Base-by-base conservation (phyloP, 2,113 vertebrate genomes). In the Zosterops hypoxanthus region DNA sequence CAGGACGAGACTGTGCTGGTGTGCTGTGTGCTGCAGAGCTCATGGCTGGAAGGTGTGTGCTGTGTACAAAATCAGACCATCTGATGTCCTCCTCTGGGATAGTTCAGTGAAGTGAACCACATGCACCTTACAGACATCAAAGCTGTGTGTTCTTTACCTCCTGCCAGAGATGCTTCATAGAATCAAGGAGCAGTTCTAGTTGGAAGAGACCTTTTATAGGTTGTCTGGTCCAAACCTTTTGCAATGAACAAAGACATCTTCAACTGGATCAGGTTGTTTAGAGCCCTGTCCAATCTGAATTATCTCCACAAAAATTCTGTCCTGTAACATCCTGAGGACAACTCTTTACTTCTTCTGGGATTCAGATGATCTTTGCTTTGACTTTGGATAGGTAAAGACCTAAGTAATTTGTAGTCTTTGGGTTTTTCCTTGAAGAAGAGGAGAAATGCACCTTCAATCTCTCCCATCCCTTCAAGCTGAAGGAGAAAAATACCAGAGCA, bases 1-100 rank as follows among this genome's bases (percentile, higher is more conserved):
- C 16, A 66, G 64, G 31, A 33, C 6, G 36, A 41, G 47, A 31
- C 25, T 0, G 0, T 25, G 24, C 31, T 33, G 36, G 6, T 25
- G 11, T 6, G 10, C 18, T 36, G 28, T 12, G 7, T 59, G 28
- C 66, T 50, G 31, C 23, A 42, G 29, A 53, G 8, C n/a, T 65
- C 3, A 1, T 0, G 0, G 10, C 16, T 65, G 25, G 60, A 73
- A 39, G 16, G 9, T 15, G 16, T 14, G 17, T 55, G 11, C 34
- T 11, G 7, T 19, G 33, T 25, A 55, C 2, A 6, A 41, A 50
- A 75, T 23, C 18, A 82, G 39, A 72, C 33, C n/a, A 24, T 3
- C 13, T 44, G 6, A 76, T 60, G 79, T 72, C 34, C 22, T 82
- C 18, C 33, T 56, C 31, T 44, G 53, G 33, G 41, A 19, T 52